phyloP scores from a whole-genome alignment of 1,140 invertebrate genomes.

The Oreohelix idahoensis region DNA sequence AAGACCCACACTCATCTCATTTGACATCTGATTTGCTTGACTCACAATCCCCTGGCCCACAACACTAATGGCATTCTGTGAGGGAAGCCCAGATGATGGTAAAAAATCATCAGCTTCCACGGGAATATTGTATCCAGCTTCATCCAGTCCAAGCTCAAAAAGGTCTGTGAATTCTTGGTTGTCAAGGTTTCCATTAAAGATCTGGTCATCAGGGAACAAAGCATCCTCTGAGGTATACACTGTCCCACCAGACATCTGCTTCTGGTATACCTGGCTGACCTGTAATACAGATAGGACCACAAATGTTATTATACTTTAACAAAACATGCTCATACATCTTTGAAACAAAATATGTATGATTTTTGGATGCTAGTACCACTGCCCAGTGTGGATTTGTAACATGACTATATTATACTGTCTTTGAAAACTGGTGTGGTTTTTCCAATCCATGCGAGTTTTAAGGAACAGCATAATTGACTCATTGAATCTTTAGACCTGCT shows the following conservation, averaged over 20 bases:
- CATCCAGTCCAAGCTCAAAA: background rate
- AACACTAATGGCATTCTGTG: background rate
- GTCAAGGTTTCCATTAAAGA: background rate
- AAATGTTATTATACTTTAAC: too few relatives aligned
- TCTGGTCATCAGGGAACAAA: background rate
- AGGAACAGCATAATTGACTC: too few relatives aligned
- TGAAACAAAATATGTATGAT: too few relatives aligned
- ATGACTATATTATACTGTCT: too few relatives aligned
- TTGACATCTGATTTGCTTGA: background rate
- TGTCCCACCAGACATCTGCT: conserved; percentile 18
- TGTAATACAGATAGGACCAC: background rate
- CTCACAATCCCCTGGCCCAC: background rate
- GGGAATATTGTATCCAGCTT: background rate
- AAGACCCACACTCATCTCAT: background rate
- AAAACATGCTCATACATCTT: too few relatives aligned
- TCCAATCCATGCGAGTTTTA: too few relatives aligned
- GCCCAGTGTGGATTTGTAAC: too few relatives aligned
- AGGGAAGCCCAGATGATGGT: background rate
- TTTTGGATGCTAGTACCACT: too few relatives aligned
- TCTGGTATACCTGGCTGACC: conserved; percentile 8
- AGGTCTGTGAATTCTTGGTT: background rate
- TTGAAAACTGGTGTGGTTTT: too few relatives aligned
- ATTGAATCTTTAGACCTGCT: too few relatives aligned
- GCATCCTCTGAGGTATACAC: background rate
- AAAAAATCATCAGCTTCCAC: background rate